Conservation (phyloP, 2,797 vertebrate genomes). For the Podarcis siculus region DNA sequence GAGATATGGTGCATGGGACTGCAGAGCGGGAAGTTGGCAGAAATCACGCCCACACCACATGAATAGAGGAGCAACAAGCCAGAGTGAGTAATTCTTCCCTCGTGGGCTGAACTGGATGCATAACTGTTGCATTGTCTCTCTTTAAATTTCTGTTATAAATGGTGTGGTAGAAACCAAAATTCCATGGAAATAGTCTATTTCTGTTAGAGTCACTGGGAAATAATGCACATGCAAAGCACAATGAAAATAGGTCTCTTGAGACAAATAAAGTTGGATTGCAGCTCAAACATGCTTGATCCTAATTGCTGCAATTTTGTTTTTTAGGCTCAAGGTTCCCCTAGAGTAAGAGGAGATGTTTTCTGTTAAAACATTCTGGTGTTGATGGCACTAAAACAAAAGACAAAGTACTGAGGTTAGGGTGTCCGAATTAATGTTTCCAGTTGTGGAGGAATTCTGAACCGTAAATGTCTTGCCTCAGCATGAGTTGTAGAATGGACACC, state of each 20-base stretch:
- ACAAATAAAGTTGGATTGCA: slow-evolving; percentile 2
- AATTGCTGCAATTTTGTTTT: neutral
- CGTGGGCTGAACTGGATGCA: neutral
- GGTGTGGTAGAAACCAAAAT: neutral
- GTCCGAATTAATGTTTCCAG: neutral
- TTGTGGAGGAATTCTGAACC: neutral
- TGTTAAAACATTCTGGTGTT: neutral
- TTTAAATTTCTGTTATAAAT: neutral
- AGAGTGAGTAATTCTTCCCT: neutral
- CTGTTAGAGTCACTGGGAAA: neutral
- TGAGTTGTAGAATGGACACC: too few species aligned
- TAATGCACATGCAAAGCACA: neutral
- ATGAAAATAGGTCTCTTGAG: neutral
- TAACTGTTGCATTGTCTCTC: neutral
- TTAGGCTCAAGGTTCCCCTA: neutral
- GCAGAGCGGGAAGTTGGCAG: neutral
- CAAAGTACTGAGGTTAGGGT: neutral
- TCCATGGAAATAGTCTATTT: neutral
- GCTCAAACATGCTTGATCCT: neutral
- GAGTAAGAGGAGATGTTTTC: neutral
- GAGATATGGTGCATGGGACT: neutral
- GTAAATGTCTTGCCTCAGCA: neutral
- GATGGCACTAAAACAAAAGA: neutral
- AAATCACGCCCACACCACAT: too few species aligned
- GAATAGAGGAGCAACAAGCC: neutral